Evolutionary conservation across 2,797 vertebrate genomes (phyloP).

Genomic region (Heteromormyrus szaboi): DNA sequence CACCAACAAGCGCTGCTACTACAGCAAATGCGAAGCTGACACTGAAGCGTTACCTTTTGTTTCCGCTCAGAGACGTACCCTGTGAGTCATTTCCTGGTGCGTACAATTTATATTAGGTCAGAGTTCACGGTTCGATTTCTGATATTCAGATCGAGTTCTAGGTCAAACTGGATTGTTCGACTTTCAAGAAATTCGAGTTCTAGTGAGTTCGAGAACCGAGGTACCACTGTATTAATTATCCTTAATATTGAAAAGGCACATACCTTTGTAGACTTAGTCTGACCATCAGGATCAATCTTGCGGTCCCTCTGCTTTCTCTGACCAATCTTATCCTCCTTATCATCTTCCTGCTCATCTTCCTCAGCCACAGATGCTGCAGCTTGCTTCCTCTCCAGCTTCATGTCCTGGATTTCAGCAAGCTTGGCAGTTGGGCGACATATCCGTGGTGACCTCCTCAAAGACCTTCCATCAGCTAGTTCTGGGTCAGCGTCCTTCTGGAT

Average conservation of each 20-base stretch:
- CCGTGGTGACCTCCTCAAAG: constrained; percentile 79
- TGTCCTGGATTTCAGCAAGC: constrained; percentile 74
- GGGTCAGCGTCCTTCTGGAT: constrained; percentile 63
- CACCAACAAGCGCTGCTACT: too few species aligned
- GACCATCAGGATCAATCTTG: constrained; percentile 73
- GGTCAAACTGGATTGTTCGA: too few species aligned
- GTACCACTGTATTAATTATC: too few species aligned
- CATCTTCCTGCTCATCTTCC: constrained; percentile 41
- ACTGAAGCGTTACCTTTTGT: too few species aligned
- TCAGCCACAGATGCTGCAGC: constrained; percentile 47
- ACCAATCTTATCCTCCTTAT: constrained; percentile 51
- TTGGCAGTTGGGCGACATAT: constrained; percentile 85
- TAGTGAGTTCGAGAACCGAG: too few species aligned
- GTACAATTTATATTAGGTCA: too few species aligned
- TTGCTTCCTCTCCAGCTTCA: constrained; percentile 71
- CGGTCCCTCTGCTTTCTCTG: constrained; percentile 72
- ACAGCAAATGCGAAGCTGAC: too few species aligned
- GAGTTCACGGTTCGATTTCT: too few species aligned
- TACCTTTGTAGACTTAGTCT: constrained; percentile 80
- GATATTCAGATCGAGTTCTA: too few species aligned
- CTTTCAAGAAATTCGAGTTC: too few species aligned
- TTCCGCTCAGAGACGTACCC: too few species aligned
- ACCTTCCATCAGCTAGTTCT: constrained; percentile 63
- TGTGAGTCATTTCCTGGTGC: too few species aligned
- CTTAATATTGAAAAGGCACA: constrained; percentile 15